A percentile compares a stretch with the other conserved stretches of the same genome.
Conservation (phyloP, 1,140 invertebrate genomes). For the Andricus grossulariae region DNA sequence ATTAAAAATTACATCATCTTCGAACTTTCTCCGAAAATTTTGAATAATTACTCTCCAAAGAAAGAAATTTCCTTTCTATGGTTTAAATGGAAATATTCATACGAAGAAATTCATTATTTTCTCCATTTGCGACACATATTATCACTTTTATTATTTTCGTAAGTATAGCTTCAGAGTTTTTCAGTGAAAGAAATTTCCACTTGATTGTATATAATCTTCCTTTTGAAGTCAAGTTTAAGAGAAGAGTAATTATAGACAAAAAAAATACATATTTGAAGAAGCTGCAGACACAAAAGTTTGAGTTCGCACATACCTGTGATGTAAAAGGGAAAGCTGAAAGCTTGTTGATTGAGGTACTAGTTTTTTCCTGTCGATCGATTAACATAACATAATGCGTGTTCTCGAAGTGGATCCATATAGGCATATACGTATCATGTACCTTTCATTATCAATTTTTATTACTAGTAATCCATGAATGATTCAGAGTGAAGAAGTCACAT, state of each 20-base stretch:
- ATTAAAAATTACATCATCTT: conserved; percentile 21
- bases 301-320: conserved; percentile 10
- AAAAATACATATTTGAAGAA: conserved; percentile 13
- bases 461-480: conserved; percentile 22
- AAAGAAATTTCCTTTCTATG: too few relatives aligned
- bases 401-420: neutral
- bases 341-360: neutral
- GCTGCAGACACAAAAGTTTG: neutral
- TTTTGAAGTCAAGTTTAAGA: too few relatives aligned
- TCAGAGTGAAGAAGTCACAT: neutral
- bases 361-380: conserved; percentile 1
- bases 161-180: too few relatives aligned
- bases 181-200: too few relatives aligned
- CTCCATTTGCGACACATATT: too few relatives aligned
- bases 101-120: too few relatives aligned
- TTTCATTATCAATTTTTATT: conserved; percentile 29
- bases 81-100: too few relatives aligned
- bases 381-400: conserved; percentile 15
- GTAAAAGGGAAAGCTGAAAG: conserved; percentile 21
- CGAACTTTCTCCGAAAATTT: conserved; percentile 11
- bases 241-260: neutral
- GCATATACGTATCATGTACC: conserved; percentile 4
- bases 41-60: conserved; percentile 4
- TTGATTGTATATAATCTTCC: too few relatives aligned
- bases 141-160: too few relatives aligned